Conservation (phyloP, 2,113 vertebrate species). For the Scophthalmus maximus region DNA sequence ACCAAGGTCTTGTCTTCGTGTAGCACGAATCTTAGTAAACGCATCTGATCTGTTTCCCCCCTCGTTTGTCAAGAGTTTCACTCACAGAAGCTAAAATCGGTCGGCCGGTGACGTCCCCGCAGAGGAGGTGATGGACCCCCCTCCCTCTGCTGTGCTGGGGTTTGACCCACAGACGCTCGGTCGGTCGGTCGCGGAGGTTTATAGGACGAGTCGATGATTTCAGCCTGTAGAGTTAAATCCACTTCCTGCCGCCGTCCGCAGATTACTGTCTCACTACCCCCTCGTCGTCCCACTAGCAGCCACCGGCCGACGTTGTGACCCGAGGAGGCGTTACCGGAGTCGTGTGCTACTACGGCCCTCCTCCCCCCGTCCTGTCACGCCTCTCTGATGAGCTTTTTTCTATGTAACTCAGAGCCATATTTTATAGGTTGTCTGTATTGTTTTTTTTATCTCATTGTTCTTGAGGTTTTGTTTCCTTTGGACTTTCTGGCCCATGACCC, state of each 20-base stretch:
- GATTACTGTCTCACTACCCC: slow-evolving; percentile 44
- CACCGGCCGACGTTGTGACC: slow-evolving; percentile 38
- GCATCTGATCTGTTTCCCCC: not conserved
- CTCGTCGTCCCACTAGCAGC: slow-evolving; percentile 50
- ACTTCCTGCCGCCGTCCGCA: slow-evolving; percentile 32
- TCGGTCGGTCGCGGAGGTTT: slow-evolving; percentile 42
- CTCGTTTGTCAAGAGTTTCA: slow-evolving; percentile 13
- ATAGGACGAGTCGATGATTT: slow-evolving; percentile 50
- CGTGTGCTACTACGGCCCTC: slow-evolving; percentile 73
- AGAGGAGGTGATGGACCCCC: slow-evolving; percentile 6
- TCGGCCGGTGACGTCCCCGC: slow-evolving; percentile 38
- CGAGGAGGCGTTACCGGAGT: slow-evolving; percentile 61
- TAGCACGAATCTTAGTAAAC: slow-evolving; percentile 35
- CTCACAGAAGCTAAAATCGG: slow-evolving; percentile 13
- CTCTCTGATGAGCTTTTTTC: slow-evolving; percentile 80
- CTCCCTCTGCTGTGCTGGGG: slow-evolving; percentile 20
- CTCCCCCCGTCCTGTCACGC: too few species aligned
- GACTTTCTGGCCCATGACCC: slow-evolving; percentile 32
- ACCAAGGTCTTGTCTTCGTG: slow-evolving; percentile 44
- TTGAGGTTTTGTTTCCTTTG: slow-evolving; percentile 62
- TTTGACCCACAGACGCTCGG: slow-evolving; percentile 30
- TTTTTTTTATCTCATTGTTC: slow-evolving; percentile 81
- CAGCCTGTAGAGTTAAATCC: slow-evolving; percentile 47
- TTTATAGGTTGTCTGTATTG: slow-evolving; percentile 82
- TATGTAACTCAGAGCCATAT: slow-evolving; percentile 87